phyloP scores from a whole-genome alignment of 2,797 vertebrate species.

The Todus mexicanus region DNA sequence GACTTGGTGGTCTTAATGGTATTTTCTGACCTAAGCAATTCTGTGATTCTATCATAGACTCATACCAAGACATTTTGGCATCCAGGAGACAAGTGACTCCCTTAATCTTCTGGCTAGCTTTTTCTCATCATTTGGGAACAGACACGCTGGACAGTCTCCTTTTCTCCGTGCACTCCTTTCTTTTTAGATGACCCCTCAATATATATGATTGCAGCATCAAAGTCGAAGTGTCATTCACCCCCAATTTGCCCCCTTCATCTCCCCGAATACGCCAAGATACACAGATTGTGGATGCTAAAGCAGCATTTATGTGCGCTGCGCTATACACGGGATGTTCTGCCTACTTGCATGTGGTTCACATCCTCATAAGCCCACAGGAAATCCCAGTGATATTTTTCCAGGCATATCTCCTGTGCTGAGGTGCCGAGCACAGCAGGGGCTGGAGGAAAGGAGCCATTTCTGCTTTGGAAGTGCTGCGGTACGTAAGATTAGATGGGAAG shows the following conservation, averaged over 20 bases:
- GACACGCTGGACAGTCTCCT: not conserved
- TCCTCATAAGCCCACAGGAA: slow-evolving; percentile 62
- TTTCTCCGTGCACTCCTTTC: not conserved
- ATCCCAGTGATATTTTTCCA: slow-evolving; percentile 64
- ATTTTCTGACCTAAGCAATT: not conserved
- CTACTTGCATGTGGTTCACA: slow-evolving; percentile 53
- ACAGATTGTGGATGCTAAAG: slow-evolving; percentile 3
- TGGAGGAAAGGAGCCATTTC: slow-evolving; percentile 6
- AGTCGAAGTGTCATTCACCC: not conserved
- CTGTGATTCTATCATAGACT: not conserved
- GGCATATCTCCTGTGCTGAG: slow-evolving; percentile 45
- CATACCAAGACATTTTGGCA: not conserved
- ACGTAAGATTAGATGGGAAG: not conserved
- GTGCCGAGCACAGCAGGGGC: slow-evolving; percentile 43
- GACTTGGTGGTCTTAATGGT: not conserved
- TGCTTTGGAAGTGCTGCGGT: not conserved
- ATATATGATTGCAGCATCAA: not conserved
- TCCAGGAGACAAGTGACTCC: not conserved
- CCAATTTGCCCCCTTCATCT: not conserved
- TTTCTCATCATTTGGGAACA: not conserved
- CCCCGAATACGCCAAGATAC: not conserved
- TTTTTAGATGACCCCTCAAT: not conserved
- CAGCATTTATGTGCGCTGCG: not conserved
- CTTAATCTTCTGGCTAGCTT: not conserved
- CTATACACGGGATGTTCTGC: slow-evolving; percentile 13